Percentiles rank a stretch among this genome's conserved stretches.
phyloP scores from a whole-genome alignment of 2,888 invertebrate genomes.

The Sinopyrophorus schimmeli region DNA sequence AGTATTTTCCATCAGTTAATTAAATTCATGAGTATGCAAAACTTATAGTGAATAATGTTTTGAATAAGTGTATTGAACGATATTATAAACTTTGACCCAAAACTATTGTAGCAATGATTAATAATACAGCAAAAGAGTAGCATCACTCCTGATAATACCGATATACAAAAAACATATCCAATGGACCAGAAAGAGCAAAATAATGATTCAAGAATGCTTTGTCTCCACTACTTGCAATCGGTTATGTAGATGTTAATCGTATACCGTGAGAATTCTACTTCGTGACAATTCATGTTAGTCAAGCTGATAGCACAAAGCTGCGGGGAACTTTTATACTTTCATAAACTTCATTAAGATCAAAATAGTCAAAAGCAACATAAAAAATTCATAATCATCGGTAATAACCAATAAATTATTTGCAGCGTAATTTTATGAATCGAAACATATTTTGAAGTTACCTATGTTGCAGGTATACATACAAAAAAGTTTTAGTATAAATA shows the following conservation, averaged over 20 bases:
- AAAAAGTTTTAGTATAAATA: no score
- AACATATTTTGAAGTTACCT: no score
- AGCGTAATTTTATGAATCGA: no score
- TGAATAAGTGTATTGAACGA: not conserved
- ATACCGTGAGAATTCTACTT: constrained; percentile 47
- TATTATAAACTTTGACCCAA: constrained; percentile 17
- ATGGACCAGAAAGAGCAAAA: constrained; percentile 39
- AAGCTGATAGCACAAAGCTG: constrained; percentile 29
- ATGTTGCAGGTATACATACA: no score
- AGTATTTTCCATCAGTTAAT: no score
- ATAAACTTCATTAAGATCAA: no score
- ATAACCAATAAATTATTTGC: no score
- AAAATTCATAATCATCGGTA: no score
- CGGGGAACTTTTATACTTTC: no score
- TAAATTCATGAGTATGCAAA: no score
- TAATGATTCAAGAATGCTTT: constrained; percentile 28
- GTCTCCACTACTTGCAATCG: constrained; percentile 44
- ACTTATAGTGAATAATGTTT: no score
- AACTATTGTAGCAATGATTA: constrained; percentile 14
- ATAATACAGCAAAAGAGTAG: constrained; percentile 32
- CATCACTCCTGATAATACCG: constrained; percentile 39
- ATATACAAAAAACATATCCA: constrained; percentile 29
- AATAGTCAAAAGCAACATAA: no score
- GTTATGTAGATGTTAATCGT: constrained; percentile 52
- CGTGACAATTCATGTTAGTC: constrained; percentile 48